These are phyloP conservation scores for Montipora cactus DNA, from an alignment of 64 coral and sea anemone species.

Conservation along the genomic window DNA sequence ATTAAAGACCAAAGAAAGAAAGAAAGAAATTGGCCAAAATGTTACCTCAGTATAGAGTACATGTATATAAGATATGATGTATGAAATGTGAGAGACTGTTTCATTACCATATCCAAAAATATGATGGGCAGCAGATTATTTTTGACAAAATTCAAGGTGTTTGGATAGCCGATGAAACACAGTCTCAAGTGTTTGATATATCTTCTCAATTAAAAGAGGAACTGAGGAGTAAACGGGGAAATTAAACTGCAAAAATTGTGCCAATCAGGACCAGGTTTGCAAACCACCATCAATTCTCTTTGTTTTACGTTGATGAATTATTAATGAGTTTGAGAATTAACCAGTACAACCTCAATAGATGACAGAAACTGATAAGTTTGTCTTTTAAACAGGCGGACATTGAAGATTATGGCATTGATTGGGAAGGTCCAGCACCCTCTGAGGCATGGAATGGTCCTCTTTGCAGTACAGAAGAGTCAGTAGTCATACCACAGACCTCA, in stretches of 20 bases:
- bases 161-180: neutral
- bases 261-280: too few species aligned
- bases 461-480: neutral
- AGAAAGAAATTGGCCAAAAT: neutral
- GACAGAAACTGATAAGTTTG: neutral
- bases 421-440: constrained; percentile 18
- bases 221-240: too few species aligned
- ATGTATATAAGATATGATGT: neutral
- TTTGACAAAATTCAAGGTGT: neutral
- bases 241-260: too few species aligned
- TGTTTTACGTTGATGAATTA: neutral
- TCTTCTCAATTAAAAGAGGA: too few species aligned
- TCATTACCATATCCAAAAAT: neutral
- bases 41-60: neutral
- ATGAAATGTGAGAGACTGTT: neutral
- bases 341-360: neutral
- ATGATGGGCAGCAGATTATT: neutral
- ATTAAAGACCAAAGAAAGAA: neutral
- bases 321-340: neutral
- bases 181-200: too few species aligned
- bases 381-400: constrained; percentile 5
- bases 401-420: constrained; percentile 22
- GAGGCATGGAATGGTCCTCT: constrained; percentile 18
- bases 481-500: constrained; percentile 43
- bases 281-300: too few species aligned